These are phyloP conservation scores for Pelodytes ibericus DNA, from an alignment of 2,797 vertebrate species.

Conservation along the genomic window DNA sequence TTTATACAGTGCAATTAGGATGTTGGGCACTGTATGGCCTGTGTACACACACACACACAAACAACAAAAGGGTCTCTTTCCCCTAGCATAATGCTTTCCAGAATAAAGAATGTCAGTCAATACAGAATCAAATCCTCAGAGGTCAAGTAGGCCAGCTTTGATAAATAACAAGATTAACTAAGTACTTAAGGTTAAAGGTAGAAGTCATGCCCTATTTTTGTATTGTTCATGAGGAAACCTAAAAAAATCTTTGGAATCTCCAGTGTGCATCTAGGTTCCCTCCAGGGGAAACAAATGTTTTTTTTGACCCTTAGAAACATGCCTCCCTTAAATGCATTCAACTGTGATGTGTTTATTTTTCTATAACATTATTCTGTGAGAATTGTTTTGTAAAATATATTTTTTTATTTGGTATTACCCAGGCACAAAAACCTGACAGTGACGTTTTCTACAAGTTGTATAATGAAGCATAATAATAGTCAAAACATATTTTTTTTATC, in stretches of 20 bases:
- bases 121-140: constrained; percentile 42
- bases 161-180: constrained; percentile 57
- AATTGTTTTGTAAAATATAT: neutral
- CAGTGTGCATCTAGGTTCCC: constrained; percentile 35
- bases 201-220: constrained; percentile 53
- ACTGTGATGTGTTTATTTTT: neutral
- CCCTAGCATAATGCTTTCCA: constrained; percentile 34
- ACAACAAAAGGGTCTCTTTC: constrained; percentile 27
- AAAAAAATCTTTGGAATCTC: constrained; percentile 54
- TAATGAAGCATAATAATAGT: too few relatives aligned
- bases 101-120: constrained; percentile 53
- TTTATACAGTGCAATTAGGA: constrained; percentile 44
- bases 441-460: too few relatives aligned
- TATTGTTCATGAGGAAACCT: constrained; percentile 47
- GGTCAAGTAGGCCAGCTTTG: constrained; percentile 56
- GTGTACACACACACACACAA: constrained; percentile 22
- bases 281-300: constrained; percentile 51
- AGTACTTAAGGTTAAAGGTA: constrained; percentile 55
- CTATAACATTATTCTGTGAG: neutral
- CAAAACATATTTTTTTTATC: too few relatives aligned
- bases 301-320: constrained; percentile 25
- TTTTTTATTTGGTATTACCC: neutral
- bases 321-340: constrained; percentile 22
- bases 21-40: neutral
- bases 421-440: neutral